These are phyloP conservation scores for Zeus faber DNA, from an alignment of 2,113 vertebrate genomes.

Conservation along the genomic window DNA sequence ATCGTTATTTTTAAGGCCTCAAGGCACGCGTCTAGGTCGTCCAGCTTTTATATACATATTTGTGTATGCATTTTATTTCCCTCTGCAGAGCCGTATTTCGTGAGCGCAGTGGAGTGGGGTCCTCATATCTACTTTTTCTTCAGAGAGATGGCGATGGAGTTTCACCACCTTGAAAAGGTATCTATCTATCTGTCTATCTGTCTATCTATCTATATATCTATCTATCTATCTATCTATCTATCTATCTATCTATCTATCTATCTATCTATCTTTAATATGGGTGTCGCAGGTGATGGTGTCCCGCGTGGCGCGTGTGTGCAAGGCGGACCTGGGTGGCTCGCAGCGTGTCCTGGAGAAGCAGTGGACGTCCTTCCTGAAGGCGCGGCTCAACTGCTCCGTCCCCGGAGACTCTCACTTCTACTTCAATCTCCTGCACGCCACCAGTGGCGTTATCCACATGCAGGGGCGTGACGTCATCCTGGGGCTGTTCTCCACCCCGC, in stretches of 20 bases:
- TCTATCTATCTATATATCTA: neutral
- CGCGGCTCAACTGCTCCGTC: slow-evolving; percentile 94
- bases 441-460: slow-evolving; percentile 85
- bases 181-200: slow-evolving; percentile 6
- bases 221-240: neutral
- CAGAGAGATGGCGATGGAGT: slow-evolving; percentile 97
- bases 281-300: slow-evolving; percentile 97
- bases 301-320: slow-evolving; percentile 92
- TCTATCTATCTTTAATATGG: neutral
- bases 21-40: slow-evolving; percentile 5
- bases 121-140: slow-evolving; percentile 98
- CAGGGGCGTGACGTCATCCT: slow-evolving; percentile 88
- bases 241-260: neutral
- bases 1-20: slow-evolving; percentile 15
- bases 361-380: slow-evolving; percentile 97
- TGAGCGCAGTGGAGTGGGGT: slow-evolving; percentile 92
- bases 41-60: neutral
- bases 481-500: slow-evolving; percentile 90
- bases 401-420: slow-evolving; percentile 96
- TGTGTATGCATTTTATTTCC: slow-evolving; percentile 4
- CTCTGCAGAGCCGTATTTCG: slow-evolving; percentile 89
- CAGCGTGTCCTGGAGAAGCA: slow-evolving; percentile 95
- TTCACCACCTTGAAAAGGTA: slow-evolving; percentile 97
- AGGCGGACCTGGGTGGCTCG: slow-evolving; percentile 91
- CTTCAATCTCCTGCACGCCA: slow-evolving; percentile 94